Base-by-base conservation (phyloP, 2,888 invertebrate genomes). In the Lasiommata megera region DNA sequence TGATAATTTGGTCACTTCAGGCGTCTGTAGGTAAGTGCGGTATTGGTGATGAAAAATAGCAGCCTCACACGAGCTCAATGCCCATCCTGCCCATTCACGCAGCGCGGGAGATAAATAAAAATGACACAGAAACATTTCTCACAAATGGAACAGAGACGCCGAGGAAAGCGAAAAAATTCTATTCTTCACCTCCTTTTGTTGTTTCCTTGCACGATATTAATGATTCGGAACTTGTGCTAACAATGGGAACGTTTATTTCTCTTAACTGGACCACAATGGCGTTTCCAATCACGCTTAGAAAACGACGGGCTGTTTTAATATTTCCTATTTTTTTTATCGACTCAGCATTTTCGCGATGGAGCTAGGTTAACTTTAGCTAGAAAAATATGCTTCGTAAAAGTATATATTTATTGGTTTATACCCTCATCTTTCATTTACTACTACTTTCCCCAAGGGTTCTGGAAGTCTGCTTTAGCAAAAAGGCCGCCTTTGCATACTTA, bases 231-330 rank as follows among this genome's bases (percentile, higher is more conserved):
- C 67, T 67, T 73, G 67, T 67, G 54, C 67, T 73, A 68, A 77
- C 76, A 77, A 77, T 76, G 67, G 73, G 65, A 72, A 61, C 71
- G 73, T 77, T 77, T 72, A 74, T 80, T 74, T 74, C 72, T 67
- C 70, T 67, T 72, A 76, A 73, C 71, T 68, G 69, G 65, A 70
- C 65, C 62, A 63, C 62, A 70, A 69, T 72, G 66, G 67, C 66
- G 67, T 62, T 43, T 41, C 53, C 55, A 60, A 63, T 64, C 62
- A 62, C 51, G 14, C 61, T 58, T 44, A 54, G 55, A 65, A 65
- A 66, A 50, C 47, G 40, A 31, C 48, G 38, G 41, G 43, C 50
- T 53, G 53, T 28, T 56, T 54, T 50, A 54, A 54, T 53, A 44
- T 44, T 46, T 40, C 36, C 40, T n/a, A 2, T 9, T 6, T 46